These are phyloP conservation scores for Gorsachius magnificus DNA, from an alignment of 2,797 vertebrate genomes.

Conservation along the genomic window DNA sequence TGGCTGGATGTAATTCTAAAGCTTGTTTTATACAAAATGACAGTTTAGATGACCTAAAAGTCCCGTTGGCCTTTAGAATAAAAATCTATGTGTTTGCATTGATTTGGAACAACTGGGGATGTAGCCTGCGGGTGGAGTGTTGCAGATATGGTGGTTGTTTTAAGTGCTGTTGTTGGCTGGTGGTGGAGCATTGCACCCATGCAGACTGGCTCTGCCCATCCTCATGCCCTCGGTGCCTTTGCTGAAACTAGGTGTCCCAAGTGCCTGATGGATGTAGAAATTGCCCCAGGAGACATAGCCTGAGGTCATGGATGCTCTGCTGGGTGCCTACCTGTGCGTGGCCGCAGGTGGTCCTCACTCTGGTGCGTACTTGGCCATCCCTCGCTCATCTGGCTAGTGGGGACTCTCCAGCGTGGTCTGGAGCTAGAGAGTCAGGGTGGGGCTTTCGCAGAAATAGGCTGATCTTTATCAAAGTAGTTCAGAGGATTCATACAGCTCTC, in stretches of 20 bases:
- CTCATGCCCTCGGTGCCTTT: neutral
- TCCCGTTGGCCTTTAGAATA: neutral
- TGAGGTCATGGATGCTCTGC: rapidly evolving
- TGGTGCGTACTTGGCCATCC: neutral
- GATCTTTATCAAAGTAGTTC: neutral
- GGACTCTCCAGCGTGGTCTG: neutral
- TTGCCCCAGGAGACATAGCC: neutral
- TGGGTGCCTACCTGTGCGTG: neutral
- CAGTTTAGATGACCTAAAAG: neutral
- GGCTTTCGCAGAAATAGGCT: neutral
- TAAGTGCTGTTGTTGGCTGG: neutral
- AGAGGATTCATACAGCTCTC: neutral
- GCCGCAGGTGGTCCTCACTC: neutral
- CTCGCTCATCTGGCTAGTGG: neutral
- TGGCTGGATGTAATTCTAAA: neutral
- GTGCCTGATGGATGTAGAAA: neutral
- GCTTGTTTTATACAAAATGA: neutral
- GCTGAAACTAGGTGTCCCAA: neutral
- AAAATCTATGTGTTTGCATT: neutral
- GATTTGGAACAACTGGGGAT: neutral
- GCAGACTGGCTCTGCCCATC: neutral
- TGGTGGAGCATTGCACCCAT: rapidly evolving
- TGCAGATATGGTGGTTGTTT: neutral
- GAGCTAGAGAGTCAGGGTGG: rapidly evolving
- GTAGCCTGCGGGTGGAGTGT: neutral